These are phyloP conservation scores for Drosophila colorata DNA, from an alignment of 2,888 invertebrate species.

Conservation along the genomic window DNA sequence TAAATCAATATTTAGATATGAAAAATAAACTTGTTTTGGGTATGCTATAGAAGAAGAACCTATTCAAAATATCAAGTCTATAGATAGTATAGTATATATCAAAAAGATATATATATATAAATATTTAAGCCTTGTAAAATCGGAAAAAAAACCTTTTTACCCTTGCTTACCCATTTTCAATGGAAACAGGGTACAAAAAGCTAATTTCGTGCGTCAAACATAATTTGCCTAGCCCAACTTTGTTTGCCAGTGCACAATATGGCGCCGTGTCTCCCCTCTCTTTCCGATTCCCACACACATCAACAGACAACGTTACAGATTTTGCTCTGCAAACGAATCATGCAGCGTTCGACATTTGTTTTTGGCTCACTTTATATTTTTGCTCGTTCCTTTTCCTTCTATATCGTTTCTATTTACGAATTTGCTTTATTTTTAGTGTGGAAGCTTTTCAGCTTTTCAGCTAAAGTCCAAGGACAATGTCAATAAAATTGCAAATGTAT, in stretches of 20 bases:
- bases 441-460: slow-evolving; percentile 63
- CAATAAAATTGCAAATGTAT: slow-evolving; percentile 65
- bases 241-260: slow-evolving; percentile 23
- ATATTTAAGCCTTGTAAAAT: too few relatives aligned
- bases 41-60: too few relatives aligned
- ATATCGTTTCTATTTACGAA: slow-evolving; percentile 55
- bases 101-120: too few relatives aligned
- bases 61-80: too few relatives aligned
- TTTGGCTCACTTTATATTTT: slow-evolving; percentile 9
- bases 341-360: slow-evolving; percentile 39
- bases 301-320: slow-evolving; percentile 26
- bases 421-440: slow-evolving; percentile 78
- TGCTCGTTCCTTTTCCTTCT: slow-evolving; percentile 2
- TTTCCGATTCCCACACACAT: slow-evolving; percentile 9
- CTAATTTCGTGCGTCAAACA: slow-evolving; percentile 5
- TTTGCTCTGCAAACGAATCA: slow-evolving; percentile 40
- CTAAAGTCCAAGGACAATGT: slow-evolving; percentile 76
- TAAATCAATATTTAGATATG: too few relatives aligned
- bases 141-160: background rate
- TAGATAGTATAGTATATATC: too few relatives aligned
- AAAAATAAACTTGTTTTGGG: too few relatives aligned
- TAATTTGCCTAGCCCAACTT: slow-evolving; percentile 14
- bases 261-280: slow-evolving; percentile 4
- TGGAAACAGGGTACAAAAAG: too few relatives aligned
- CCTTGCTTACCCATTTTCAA: background rate